phyloP scores from a whole-genome alignment of 2,888 invertebrate species.

The Graphium colonna region DNA sequence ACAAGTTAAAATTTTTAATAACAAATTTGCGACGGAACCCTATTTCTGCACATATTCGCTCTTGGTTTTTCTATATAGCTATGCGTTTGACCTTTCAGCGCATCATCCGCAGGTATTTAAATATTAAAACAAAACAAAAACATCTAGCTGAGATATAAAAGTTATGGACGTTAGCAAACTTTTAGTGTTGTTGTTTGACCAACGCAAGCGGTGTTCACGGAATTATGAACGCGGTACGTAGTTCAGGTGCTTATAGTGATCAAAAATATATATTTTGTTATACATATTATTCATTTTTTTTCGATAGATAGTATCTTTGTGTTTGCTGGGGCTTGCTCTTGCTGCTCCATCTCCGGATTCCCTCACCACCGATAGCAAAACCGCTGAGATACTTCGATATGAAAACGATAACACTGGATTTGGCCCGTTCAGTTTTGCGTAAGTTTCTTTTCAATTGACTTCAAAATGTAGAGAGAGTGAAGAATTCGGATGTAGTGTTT shows the following conservation, averaged over 20 bases:
- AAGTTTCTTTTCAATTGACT: no score
- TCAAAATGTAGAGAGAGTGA: no score
- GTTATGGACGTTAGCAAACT: conserved; percentile 22
- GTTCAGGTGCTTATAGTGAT: conserved; percentile 3
- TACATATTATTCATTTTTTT: conserved; percentile 12
- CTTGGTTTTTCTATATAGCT: no score
- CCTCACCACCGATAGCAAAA: conserved; percentile 8
- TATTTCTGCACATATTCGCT: no score
- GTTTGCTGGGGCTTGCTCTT: conserved; percentile 43
- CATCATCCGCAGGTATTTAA: conserved; percentile 29
- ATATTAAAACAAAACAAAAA: conserved; percentile 26
- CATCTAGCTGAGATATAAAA: conserved; percentile 34
- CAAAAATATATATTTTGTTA: neutral
- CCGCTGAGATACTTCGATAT: conserved; percentile 54
- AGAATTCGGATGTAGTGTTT: no score
- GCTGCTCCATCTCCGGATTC: conserved; percentile 30
- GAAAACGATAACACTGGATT: conserved; percentile 75
- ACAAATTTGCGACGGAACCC: no score
- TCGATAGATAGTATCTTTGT: conserved; percentile 46
- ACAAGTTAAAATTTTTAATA: no score
- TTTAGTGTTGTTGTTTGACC: conserved; percentile 24
- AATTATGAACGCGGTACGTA: conserved; percentile 40
- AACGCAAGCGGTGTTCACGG: conserved; percentile 28
- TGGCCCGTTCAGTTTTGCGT: conserved; percentile 66
- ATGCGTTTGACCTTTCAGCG: conserved; percentile 50